Evolutionary conservation across 2,888 invertebrate genomes (phyloP), one percentile per base, ranked within the genome.

Genomic region (Tuberolachnus salignus): DNA sequence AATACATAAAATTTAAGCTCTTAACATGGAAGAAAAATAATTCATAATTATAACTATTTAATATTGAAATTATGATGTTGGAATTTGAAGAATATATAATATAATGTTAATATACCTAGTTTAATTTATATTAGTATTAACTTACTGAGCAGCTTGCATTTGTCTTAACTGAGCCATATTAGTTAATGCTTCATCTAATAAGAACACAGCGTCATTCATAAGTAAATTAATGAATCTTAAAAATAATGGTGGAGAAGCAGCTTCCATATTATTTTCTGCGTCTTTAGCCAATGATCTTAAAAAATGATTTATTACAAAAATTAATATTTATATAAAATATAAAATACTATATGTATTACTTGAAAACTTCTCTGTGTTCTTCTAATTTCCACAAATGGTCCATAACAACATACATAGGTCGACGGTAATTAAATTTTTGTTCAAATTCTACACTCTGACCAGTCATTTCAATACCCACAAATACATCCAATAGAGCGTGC

Each of bases 391-490:
- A 97, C 64, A 97, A 87, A 86, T 93, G 96, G 85, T 95, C 92
- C 91, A 98, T 93, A 1, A 96, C 92, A 53, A 91, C 88, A 84
- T 98, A 97, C 96, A 98, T 97, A 1, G 97, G 97, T 57, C 95
- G 89, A 26, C 97, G 89, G 85, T 98, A 98, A 86, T 96, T 95
- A 86, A 98, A 98, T 87, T 97, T 98, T 86, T 97, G 95, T 85
- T 97, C 97, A 85, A 97, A 97, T 84, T 94, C 93, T 23, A 97
- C 97, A 84, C 92, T 94, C 85, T 97, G 94, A 0, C 97, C 97
- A 0, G 97, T 97, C 94, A 97, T 94, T 87, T 98, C 97, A 81
- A 98, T 98, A 82, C 94, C 93, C n/a, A 98, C 97, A 86, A 97
- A 98, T 11, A 98, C 96, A 84, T 94, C 91, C 80, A 97, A 86